Base-by-base conservation (phyloP, 2,888 invertebrate genomes). In the Lysandra bellargus region DNA sequence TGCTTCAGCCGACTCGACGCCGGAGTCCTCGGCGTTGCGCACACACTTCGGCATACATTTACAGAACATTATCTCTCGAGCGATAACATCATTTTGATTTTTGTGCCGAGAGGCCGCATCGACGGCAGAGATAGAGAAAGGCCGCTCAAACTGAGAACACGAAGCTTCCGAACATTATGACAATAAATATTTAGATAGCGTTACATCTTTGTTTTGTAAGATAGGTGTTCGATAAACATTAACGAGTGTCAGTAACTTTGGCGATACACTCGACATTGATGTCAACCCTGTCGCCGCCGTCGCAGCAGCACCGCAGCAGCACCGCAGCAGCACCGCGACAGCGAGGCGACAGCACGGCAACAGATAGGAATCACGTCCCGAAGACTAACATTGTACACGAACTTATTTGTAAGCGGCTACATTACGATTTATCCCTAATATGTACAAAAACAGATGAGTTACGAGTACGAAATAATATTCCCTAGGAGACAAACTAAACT, bases 381-480 rank as follows among this genome's bases (percentile, higher is more conserved):
- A 78, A 80, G 79, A 81, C 78, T 80, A 83, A 81, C 81, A 81
- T 82, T 80, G 81, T 81, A 80, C 80, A 80, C 78, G 82, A 79
- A 82, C 82, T 81, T 83, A 87, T 81, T 86, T 83, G 84, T 88
- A 87, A 69, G 37, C 69, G 14, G 69, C 69, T 69, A 89, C 85
- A 87, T 84, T 87, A 87, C 64, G 61, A 61, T 87, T 87, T 89
- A 91, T 84, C 84, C 88, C 92, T 92, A 92, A 91, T 92, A 92
- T 92, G 87, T 92, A 92, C 92, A 92, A 88, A 40, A 90, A 85
- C 85, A 86, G 87, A 87, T 85, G 84, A 85, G 83, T 84, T 33
- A 53, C 53, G 76, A 76, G 33, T 76, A 57, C 33, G 37, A 37
- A 69, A 76, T 57, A 9, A 3, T 75, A 75, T 75, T 75, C 75